phyloP scores from a whole-genome alignment of 2,888 invertebrate species.

The Torymus aiolomorphi region DNA sequence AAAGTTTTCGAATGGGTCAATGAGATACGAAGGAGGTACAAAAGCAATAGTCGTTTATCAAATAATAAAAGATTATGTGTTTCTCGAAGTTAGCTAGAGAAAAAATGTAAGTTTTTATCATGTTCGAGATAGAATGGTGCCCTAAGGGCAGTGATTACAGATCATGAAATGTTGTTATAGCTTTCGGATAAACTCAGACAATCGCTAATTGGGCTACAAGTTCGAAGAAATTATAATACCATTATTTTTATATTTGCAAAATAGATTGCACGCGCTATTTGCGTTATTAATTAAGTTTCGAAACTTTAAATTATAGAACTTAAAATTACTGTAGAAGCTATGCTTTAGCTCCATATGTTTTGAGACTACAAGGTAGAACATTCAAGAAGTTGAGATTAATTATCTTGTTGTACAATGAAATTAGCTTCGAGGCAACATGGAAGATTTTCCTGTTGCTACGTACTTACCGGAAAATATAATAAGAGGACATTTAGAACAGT shows the following conservation, averaged over 20 bases:
- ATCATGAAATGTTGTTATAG: too few species aligned
- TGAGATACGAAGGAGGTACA: too few species aligned
- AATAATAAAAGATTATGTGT: too few species aligned
- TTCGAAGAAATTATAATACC: too few species aligned
- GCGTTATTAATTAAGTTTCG: slow-evolving; percentile 17
- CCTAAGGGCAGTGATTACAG: too few species aligned
- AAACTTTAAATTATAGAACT: slow-evolving; percentile 27
- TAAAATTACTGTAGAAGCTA: neutral
- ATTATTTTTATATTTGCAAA: neutral
- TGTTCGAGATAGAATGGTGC: too few species aligned
- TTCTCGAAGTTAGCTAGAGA: too few species aligned
- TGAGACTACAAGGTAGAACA: slow-evolving; percentile 19
- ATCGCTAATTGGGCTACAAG: too few species aligned
- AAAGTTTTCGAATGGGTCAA: too few species aligned
- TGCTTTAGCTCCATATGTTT: slow-evolving; percentile 29
- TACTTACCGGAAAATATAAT: neutral
- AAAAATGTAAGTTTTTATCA: too few species aligned
- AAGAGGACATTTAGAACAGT: neutral
- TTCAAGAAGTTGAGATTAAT: slow-evolving; percentile 33
- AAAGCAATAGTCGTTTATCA: too few species aligned
- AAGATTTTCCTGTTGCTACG: neutral
- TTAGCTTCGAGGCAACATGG: slow-evolving; percentile 15
- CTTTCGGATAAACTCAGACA: too few species aligned
- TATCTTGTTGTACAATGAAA: slow-evolving; percentile 19
- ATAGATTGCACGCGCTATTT: neutral